Conservation (phyloP, 30 jellyfish, hydroid and myxozoan species). For the Phacellophora camtschatica region DNA sequence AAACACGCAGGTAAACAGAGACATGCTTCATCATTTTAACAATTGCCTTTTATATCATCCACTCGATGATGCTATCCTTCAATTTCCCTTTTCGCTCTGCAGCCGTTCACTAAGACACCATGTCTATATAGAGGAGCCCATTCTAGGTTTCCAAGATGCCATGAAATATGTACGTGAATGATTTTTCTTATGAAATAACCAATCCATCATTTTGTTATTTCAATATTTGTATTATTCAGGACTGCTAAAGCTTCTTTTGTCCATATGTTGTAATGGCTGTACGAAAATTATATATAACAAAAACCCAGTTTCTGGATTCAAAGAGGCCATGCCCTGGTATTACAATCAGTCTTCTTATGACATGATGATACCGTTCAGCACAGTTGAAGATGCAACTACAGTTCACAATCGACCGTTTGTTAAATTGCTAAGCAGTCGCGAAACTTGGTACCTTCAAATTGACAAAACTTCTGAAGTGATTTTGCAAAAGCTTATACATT, state of each 20-base stretch:
- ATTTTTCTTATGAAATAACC: not conserved
- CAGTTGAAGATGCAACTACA: not conserved
- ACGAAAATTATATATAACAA: not conserved
- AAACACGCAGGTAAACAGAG: no score
- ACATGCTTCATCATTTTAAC: no score
- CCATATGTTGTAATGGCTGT: slow-evolving; percentile 15
- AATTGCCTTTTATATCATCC: no score
- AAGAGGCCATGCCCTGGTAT: not conserved
- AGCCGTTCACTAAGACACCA: no score
- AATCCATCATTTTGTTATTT: not conserved
- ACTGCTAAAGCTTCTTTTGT: not conserved
- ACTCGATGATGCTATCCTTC: no score
- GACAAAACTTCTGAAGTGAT: slow-evolving; percentile 7
- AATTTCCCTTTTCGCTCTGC: no score
- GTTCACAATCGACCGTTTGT: not conserved
- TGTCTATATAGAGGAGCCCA: no score
- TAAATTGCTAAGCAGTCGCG: slow-evolving; percentile 12
- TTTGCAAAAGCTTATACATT: not conserved
- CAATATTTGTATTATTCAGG: not conserved
- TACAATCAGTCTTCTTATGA: not conserved
- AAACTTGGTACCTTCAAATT: not conserved
- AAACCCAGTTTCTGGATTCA: not conserved
- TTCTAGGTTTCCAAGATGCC: no score
- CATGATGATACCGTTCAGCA: slow-evolving; percentile 20
- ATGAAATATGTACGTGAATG: no score